Evolutionary conservation across 2,113 vertebrate species (phyloP).

Genomic region (Podarcis raffonei): DNA sequence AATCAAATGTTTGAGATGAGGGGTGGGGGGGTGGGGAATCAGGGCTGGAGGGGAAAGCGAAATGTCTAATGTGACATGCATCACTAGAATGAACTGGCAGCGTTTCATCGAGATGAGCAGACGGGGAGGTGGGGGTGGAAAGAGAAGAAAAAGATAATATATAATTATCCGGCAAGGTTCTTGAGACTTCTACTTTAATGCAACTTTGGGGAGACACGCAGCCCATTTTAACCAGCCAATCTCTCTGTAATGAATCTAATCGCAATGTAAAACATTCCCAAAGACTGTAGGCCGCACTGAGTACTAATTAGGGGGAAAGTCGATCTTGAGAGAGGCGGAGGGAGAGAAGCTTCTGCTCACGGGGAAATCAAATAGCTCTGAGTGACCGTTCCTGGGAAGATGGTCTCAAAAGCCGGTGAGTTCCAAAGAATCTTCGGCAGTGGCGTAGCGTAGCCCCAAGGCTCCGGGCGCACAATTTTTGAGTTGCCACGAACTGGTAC

Average conservation of each 20-base stretch:
- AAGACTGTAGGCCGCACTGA: not conserved
- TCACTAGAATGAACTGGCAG: slow-evolving; percentile 84
- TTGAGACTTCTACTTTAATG: slow-evolving; percentile 56
- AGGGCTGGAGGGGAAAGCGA: slow-evolving; percentile 83
- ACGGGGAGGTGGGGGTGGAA: not conserved
- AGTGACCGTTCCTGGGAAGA: accelerated
- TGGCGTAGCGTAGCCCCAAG: too few relatives aligned
- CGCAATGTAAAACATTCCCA: slow-evolving; percentile 44
- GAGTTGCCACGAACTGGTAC: too few relatives aligned
- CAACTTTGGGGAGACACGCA: slow-evolving; percentile 51
- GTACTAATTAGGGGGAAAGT: slow-evolving; percentile 40
- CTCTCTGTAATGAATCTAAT: slow-evolving; percentile 43
- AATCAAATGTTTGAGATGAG: slow-evolving; percentile 97
- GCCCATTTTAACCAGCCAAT: slow-evolving; percentile 48
- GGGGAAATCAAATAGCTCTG: too few relatives aligned
- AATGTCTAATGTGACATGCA: slow-evolving; percentile 88
- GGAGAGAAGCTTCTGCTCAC: not conserved
- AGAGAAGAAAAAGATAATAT: slow-evolving; percentile 42
- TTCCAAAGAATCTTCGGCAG: not conserved
- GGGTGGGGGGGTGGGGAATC: not conserved
- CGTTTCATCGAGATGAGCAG: slow-evolving; percentile 67
- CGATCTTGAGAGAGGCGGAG: not conserved
- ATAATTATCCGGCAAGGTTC: slow-evolving; percentile 58
- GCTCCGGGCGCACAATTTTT: too few relatives aligned
- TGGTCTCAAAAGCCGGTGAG: slow-evolving; percentile 8